Evolutionary conservation across 2,113 vertebrate genomes (phyloP).

Genomic region (Mormyrus lacerda): DNA sequence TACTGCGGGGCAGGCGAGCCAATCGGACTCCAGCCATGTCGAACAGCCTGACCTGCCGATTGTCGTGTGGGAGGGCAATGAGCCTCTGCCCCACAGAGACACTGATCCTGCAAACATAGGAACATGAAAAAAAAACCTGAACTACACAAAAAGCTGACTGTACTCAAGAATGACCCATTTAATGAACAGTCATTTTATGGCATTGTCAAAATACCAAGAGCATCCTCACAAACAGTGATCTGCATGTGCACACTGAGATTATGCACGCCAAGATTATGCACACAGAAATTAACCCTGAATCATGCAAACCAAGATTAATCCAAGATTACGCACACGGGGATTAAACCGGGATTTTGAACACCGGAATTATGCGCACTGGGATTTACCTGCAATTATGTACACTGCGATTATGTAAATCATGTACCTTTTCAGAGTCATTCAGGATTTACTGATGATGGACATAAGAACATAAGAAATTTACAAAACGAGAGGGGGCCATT

Average conservation of each 20-base stretch:
- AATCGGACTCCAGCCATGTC: constrained; percentile 92
- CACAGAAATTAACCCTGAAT: neutral
- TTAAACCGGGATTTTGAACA: too few species aligned
- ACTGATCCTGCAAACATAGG: constrained; percentile 70
- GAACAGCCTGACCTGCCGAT: constrained; percentile 90
- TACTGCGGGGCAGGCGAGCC: constrained; percentile 90
- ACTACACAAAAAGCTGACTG: neutral
- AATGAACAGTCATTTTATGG: neutral
- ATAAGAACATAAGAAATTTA: too few species aligned
- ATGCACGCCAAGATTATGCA: neutral
- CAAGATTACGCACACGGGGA: too few species aligned
- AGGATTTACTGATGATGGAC: too few species aligned
- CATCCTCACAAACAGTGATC: neutral
- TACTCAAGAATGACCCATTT: neutral
- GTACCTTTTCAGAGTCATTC: too few species aligned
- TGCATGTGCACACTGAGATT: neutral
- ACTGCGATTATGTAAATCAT: too few species aligned
- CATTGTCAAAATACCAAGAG: neutral
- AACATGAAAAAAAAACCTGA: neutral
- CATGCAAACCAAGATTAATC: too few species aligned
- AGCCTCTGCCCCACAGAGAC: constrained; percentile 92
- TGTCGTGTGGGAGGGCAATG: constrained; percentile 96
- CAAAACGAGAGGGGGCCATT: too few species aligned
- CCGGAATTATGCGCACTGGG: too few species aligned
- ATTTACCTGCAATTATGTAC: too few species aligned